phyloP scores from a whole-genome alignment of 2,888 invertebrate species.

The Erebia ligea region DNA sequence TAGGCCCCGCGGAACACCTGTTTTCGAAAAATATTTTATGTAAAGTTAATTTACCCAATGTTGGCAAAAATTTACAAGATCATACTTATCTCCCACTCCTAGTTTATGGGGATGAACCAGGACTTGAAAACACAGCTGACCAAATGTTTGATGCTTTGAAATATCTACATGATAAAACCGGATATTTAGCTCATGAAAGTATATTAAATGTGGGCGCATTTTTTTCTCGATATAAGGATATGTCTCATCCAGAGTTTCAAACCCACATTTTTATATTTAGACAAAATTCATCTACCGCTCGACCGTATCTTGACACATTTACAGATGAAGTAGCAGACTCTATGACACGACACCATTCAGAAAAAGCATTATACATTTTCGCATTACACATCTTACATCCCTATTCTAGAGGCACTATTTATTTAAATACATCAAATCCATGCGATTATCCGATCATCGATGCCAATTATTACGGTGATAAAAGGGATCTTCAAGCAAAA shows the following conservation, averaged over 20 bases:
- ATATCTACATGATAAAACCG: conserved; percentile 79
- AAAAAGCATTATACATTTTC: conserved; percentile 57
- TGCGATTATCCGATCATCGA: conserved; percentile 83
- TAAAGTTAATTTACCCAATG: conserved; percentile 66
- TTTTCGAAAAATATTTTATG: conserved; percentile 59
- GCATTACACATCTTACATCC: conserved; percentile 72
- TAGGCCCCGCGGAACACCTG: conserved; percentile 71
- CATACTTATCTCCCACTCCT: conserved; percentile 68
- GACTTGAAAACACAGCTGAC: conserved; percentile 47
- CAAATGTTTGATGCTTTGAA: conserved; percentile 58
- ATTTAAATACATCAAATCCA: conserved; percentile 81
- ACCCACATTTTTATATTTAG: conserved; percentile 47
- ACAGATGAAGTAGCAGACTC: conserved; percentile 23
- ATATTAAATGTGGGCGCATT: conserved; percentile 79
- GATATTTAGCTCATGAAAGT: conserved; percentile 69
- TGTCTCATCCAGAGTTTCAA: conserved; percentile 60
- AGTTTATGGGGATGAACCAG: conserved; percentile 57
- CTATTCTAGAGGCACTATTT: conserved; percentile 79
- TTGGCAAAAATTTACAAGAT: conserved; percentile 82
- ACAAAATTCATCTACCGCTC: conserved; percentile 11
- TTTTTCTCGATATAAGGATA: conserved; percentile 52
- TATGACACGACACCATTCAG: conserved; percentile 47
- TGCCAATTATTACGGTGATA: conserved; percentile 84
- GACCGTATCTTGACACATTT: neutral
- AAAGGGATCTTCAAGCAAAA: conserved; percentile 71